Percentiles rank a stretch among this genome's conserved stretches.
Conservation (phyloP, 2,888 invertebrate species). For the Metalampra italica region DNA sequence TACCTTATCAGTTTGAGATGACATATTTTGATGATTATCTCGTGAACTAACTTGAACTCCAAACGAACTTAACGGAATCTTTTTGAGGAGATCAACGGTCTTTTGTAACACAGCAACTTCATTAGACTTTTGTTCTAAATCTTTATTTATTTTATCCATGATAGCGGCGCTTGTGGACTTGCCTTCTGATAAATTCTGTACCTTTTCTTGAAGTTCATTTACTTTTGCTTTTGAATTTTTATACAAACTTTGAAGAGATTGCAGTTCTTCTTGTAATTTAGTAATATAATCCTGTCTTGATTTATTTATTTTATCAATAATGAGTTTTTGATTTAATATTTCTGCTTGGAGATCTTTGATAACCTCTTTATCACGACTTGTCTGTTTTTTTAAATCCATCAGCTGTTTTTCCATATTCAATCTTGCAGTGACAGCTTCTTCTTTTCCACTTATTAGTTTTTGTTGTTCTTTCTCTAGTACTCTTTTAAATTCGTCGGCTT, state of each 20-base stretch:
- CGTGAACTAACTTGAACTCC: slow-evolving; percentile 25
- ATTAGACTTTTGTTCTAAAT: slow-evolving; percentile 37
- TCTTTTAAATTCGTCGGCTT: slow-evolving; percentile 64
- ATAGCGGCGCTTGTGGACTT: slow-evolving; percentile 25
- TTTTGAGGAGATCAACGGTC: slow-evolving; percentile 32
- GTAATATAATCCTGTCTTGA: slow-evolving; percentile 41
- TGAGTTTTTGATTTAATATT: slow-evolving; percentile 53
- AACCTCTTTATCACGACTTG: slow-evolving; percentile 33
- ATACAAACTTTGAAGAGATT: slow-evolving; percentile 41
- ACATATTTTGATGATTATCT: slow-evolving; percentile 12
- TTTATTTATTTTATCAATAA: slow-evolving; percentile 50
- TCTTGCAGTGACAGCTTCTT: slow-evolving; percentile 51
- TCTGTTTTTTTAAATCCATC: slow-evolving; percentile 41
- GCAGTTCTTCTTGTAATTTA: slow-evolving; percentile 51
- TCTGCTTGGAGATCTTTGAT: slow-evolving; percentile 57
- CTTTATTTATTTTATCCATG: slow-evolving; percentile 28
- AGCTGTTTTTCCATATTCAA: slow-evolving; percentile 45
- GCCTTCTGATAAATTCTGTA: slow-evolving; percentile 26
- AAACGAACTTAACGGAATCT: slow-evolving; percentile 24
- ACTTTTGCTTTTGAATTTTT: slow-evolving; percentile 36
- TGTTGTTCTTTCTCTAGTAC: slow-evolving; percentile 62
- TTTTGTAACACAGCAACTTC: slow-evolving; percentile 38
- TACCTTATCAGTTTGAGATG: slow-evolving; percentile 32
- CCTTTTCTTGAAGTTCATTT: slow-evolving; percentile 35
- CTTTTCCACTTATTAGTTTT: slow-evolving; percentile 60